Evolutionary conservation across 2,113 vertebrate genomes (phyloP).

Genomic region (Salvelinus namaycush): DNA sequence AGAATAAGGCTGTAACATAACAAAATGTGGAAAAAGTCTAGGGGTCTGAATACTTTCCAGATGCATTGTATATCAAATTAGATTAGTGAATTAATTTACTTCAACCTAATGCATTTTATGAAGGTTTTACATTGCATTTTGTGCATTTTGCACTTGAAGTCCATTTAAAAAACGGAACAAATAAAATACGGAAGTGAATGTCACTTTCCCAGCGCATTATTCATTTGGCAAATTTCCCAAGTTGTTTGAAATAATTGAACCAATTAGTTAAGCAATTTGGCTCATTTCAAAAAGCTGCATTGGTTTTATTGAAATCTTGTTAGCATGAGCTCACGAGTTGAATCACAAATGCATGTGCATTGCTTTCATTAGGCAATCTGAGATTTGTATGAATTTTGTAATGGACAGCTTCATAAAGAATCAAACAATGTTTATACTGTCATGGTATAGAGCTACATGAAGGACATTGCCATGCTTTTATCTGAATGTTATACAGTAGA

Average conservation of each 20-base stretch:
- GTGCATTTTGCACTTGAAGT: background rate
- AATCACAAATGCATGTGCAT: background rate
- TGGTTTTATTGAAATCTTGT: slow-evolving; percentile 20
- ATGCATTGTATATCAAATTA: no score
- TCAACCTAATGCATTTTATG: no score
- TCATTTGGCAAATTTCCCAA: no score
- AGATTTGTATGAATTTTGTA: no score
- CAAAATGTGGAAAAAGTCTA: no score
- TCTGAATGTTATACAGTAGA: background rate
- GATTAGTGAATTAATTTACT: no score
- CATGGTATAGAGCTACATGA: background rate
- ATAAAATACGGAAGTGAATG: background rate
- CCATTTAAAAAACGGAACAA: background rate
- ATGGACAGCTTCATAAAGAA: background rate
- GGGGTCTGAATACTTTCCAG: no score
- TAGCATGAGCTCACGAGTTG: background rate
- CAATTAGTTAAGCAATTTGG: no score
- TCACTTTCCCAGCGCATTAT: no score
- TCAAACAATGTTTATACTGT: background rate
- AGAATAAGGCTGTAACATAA: no score
- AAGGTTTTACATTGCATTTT: no score
- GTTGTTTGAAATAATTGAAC: no score
- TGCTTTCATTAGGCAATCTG: background rate
- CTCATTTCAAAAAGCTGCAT: background rate
- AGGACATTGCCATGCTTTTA: background rate